Evolutionary conservation across 2,113 vertebrate species (phyloP), one percentile per base, ranked within the genome.

Genomic region (Calonectris borealis): DNA sequence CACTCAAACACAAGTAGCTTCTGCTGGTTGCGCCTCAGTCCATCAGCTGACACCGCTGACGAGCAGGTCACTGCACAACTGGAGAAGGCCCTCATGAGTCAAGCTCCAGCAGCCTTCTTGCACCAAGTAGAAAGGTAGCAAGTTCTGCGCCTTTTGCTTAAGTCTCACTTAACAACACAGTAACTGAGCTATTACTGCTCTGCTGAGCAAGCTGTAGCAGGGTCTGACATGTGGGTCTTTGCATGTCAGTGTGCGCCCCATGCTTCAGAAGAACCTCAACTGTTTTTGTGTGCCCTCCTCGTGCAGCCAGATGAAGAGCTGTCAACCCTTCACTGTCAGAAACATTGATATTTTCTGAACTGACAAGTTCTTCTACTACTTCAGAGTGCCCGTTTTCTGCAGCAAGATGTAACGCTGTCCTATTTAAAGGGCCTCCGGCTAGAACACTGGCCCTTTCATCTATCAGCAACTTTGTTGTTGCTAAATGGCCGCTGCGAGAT

Each of bases 401-500:
- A 0, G 99, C 99, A 20, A 99, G 95, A 89, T 99, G 99, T 68
- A 99, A 97, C 0, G 99, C 97, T 6, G 98, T 99, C 93, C 98
- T 98, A 6, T 94, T 96, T 26, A 91, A 83, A 7, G 94, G 97
- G 89, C 97, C 98, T 15, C 91, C 83, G 51, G 97, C 98, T 57
- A 95, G 79, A 44, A 98, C 93, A 18, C 98, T 92, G 2, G 98
- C 98, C 61, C 98, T 97, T 91, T 99, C 99, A 79, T 99, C 99
- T 44, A 99, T 27, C 52, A 99, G 94, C 98, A 99, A 98, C 96
- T 98, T 99, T 1, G 99, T 97, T 0, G 99, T 99, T 44, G 99
- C 98, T 48, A 99, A 91, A 92, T 99, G 99, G 29, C 99, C 99
- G 0, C 92, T 96, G 78, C 98, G 98, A 26, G 98, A 95, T 0